Evolutionary conservation across 2,797 vertebrate genomes (phyloP).

Genomic region (Dryobates pubescens): DNA sequence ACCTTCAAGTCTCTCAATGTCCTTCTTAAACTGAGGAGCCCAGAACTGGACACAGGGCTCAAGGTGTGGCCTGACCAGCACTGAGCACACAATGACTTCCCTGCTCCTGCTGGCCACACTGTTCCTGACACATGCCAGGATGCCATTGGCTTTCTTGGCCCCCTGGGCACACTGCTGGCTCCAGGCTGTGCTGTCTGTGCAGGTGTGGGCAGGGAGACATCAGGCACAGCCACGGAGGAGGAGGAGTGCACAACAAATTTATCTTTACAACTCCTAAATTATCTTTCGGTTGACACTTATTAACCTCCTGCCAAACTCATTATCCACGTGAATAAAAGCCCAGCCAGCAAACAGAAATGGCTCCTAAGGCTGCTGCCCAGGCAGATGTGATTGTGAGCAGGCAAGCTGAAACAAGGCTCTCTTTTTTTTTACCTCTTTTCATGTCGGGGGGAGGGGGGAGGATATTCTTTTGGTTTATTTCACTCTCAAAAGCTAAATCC

Average conservation of each 20-base stretch:
- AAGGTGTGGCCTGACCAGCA: too few relatives aligned
- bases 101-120: too few relatives aligned
- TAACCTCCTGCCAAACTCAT: conserved; percentile 75
- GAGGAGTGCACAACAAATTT: conserved; percentile 45
- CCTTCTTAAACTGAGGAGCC: too few relatives aligned
- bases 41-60: too few relatives aligned
- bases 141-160: too few relatives aligned
- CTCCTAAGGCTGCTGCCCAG: conserved; percentile 28
- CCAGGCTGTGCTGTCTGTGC: not conserved
- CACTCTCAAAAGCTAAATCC: not conserved
- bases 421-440: not conserved
- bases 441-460: too few relatives aligned
- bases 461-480: not conserved
- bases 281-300: conserved; percentile 71
- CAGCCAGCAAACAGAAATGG: conserved; percentile 21
- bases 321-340: conserved; percentile 55
- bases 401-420: conserved; percentile 40
- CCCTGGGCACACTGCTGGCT: too few relatives aligned
- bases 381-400: not conserved
- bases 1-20: too few relatives aligned
- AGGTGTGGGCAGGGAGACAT: not conserved
- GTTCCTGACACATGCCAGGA: too few relatives aligned
- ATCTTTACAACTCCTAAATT: conserved; percentile 71
- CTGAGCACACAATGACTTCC: too few relatives aligned
- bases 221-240: not conserved